These are phyloP conservation scores for Acrossocheilus fasciatus DNA, from an alignment of 2,797 vertebrate genomes.

Conservation along the genomic window DNA sequence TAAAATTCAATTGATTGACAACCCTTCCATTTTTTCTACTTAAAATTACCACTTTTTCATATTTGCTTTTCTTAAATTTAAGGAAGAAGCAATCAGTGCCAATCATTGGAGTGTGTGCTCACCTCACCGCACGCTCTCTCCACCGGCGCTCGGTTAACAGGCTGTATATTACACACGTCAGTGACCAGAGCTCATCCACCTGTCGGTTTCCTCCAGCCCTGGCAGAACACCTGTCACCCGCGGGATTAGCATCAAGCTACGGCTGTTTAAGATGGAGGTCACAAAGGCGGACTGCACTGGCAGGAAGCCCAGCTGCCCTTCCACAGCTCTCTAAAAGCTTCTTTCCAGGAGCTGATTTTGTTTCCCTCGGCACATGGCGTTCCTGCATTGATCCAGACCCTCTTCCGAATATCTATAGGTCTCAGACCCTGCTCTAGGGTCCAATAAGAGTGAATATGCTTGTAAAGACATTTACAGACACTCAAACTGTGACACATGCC, in stretches of 20 bases:
- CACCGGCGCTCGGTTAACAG: constrained; percentile 16
- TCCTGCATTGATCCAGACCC: constrained; percentile 55
- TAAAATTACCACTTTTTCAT: no score
- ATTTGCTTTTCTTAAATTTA: background rate
- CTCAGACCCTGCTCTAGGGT: background rate
- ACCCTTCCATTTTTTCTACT: no score
- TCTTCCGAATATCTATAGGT: constrained; percentile 39
- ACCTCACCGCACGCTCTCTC: background rate
- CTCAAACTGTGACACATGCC: background rate
- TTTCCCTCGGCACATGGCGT: constrained; percentile 40
- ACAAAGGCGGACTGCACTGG: constrained; percentile 35
- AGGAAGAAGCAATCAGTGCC: background rate
- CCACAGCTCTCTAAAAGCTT: constrained; percentile 15
- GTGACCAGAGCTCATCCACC: constrained; percentile 40
- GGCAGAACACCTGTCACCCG: constrained; percentile 46
- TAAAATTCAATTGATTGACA: no score
- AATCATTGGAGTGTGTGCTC: constrained; percentile 11
- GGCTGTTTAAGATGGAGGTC: constrained; percentile 54
- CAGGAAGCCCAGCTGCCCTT: constrained; percentile 26
- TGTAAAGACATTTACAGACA: constrained; percentile 43
- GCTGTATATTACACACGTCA: constrained; percentile 28
- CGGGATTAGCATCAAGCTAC: constrained; percentile 45
- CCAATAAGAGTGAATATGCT: constrained; percentile 32
- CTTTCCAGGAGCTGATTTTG: constrained; percentile 38
- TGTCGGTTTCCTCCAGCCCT: constrained; percentile 29